Percentiles rank a stretch among this genome's conserved stretches.
These are phyloP conservation scores for Neosilurus hyrtlii DNA, from an alignment of 2,797 vertebrate species.

Conservation along the genomic window DNA sequence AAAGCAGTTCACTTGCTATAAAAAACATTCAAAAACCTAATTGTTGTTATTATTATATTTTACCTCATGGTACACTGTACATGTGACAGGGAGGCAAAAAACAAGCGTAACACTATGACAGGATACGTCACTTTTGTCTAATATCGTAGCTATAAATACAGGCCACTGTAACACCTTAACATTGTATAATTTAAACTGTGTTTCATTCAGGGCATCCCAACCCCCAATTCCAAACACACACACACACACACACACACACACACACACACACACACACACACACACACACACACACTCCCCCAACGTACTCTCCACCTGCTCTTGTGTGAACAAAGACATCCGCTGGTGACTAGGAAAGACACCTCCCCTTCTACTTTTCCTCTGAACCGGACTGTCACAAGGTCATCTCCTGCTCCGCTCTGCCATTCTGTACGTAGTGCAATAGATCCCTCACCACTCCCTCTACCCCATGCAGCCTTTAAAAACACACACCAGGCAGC, in stretches of 20 bases:
- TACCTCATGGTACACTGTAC: not conserved
- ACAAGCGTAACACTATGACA: not conserved
- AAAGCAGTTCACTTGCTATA: not conserved
- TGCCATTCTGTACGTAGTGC: not conserved
- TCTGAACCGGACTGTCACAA: slow-evolving; percentile 16
- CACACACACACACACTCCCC: slow-evolving; percentile 46
- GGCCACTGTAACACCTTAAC: not conserved
- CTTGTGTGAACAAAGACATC: slow-evolving; percentile 33
- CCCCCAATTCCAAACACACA: slow-evolving; percentile 58
- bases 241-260: slow-evolving; percentile 42
- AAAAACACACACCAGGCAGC: slow-evolving; percentile 37
- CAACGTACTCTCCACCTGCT: slow-evolving; percentile 34
- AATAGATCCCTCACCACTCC: slow-evolving; percentile 31
- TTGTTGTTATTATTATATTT: not conserved
- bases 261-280: slow-evolving; percentile 48
- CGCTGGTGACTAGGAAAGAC: slow-evolving; percentile 16
- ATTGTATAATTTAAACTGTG: not conserved
- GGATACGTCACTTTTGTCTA: not conserved
- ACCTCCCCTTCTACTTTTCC: slow-evolving; percentile 22
- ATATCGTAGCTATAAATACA: not conserved
- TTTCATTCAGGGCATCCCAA: slow-evolving; percentile 24
- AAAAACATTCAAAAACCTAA: not conserved
- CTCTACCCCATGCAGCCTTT: slow-evolving; percentile 15
- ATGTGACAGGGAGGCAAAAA: too few species aligned
- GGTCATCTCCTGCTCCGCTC: slow-evolving; percentile 2